Conservation (phyloP, 2,888 invertebrate genomes). For the Allophyes oxyacanthae region DNA sequence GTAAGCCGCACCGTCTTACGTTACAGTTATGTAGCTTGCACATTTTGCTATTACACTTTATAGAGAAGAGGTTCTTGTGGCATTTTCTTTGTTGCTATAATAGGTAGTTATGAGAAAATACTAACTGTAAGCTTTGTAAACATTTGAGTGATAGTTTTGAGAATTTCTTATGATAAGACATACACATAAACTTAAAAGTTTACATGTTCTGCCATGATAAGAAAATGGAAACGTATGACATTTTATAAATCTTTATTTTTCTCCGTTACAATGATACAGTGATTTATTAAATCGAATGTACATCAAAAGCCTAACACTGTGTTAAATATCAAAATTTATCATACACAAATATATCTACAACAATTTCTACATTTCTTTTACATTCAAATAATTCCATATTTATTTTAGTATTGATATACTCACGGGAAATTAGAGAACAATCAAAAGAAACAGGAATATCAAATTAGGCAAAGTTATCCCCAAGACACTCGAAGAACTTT, state of each 20-base stretch:
- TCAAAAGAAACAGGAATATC: constrained; percentile 39
- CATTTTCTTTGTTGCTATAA: constrained; percentile 38
- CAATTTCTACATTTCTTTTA: neutral
- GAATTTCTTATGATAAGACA: too few relatives aligned
- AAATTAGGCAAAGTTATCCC: constrained; percentile 44
- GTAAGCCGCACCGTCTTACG: constrained; percentile 55
- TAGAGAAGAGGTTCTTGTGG: constrained; percentile 20
- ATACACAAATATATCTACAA: too few relatives aligned
- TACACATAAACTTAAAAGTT: too few relatives aligned
- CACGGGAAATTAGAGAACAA: constrained; percentile 45
- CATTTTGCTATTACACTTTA: constrained; percentile 46
- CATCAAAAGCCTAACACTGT: neutral
- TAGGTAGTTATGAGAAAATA: constrained; percentile 5
- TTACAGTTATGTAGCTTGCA: constrained; percentile 53
- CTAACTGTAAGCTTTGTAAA: constrained; percentile 1
- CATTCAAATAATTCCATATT: neutral
- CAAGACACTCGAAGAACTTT: constrained; percentile 39
- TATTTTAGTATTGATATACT: constrained; percentile 9
- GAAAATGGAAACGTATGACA: too few relatives aligned
- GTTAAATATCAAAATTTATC: too few relatives aligned
- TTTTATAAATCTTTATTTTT: too few relatives aligned
- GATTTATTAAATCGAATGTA: too few relatives aligned
- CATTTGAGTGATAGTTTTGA: neutral
- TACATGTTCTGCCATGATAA: too few relatives aligned
- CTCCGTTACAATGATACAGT: too few relatives aligned